phyloP scores from a whole-genome alignment of 1,140 invertebrate species.

The Pseudachorutes palmiensis region DNA sequence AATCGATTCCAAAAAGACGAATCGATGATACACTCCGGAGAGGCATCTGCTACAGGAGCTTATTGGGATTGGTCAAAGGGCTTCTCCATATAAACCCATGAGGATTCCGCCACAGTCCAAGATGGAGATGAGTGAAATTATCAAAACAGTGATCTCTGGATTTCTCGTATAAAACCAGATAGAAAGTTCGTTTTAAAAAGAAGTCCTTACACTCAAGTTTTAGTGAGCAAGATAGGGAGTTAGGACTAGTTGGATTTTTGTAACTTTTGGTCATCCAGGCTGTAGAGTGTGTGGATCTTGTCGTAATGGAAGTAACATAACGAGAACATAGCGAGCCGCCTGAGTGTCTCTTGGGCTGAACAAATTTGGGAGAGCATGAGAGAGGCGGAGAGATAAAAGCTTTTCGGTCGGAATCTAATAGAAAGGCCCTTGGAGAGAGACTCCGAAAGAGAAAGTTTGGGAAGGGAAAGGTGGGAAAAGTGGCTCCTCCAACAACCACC shows the following conservation, averaged over 20 bases:
- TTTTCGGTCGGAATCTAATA: background rate
- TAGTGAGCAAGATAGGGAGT: background rate
- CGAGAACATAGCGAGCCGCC: background rate
- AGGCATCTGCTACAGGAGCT: no score
- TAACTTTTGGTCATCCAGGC: background rate
- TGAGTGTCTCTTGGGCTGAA: slow-evolving; percentile 6
- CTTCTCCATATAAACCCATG: no score
- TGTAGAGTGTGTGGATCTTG: no score
- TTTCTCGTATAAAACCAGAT: background rate
- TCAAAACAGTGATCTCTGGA: background rate
- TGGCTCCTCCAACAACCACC: background rate
- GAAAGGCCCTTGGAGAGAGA: background rate
- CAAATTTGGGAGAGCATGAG: background rate
- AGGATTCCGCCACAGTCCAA: no score
- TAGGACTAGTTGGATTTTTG: background rate
- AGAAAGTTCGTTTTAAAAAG: background rate
- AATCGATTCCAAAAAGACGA: no score
- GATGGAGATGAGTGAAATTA: background rate
- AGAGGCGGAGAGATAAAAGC: slow-evolving; percentile 4
- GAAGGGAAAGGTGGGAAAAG: background rate
- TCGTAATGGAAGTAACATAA: slow-evolving; percentile 8
- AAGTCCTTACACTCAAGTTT: background rate
- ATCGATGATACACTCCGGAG: no score
- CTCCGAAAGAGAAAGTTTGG: background rate
- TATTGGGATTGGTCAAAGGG: no score